A percentile compares a stretch with the other conserved stretches of the same genome.
phyloP scores from a whole-genome alignment of 2,797 vertebrate genomes.

The Otolemur crassicaudatus region DNA sequence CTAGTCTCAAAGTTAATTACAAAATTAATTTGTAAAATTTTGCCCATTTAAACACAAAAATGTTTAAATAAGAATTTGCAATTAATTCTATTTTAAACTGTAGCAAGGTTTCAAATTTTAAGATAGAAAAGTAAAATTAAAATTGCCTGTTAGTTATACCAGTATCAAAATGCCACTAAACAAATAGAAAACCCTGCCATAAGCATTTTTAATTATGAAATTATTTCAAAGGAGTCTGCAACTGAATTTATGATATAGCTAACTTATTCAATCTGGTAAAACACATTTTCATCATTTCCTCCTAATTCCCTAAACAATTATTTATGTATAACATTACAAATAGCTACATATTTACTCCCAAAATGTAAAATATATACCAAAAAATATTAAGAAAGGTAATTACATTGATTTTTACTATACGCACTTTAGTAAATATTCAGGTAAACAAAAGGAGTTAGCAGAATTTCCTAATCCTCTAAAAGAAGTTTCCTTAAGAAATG shows the following conservation, averaged over 20 bases:
- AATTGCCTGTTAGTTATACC: not conserved
- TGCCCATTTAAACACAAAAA: not conserved
- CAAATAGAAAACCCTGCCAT: not conserved
- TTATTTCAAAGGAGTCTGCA: constrained; percentile 32
- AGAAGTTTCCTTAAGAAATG: not conserved
- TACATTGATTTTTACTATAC: not conserved
- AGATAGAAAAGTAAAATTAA: constrained; percentile 26
- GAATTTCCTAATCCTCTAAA: constrained; percentile 1
- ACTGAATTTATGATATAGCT: not conserved
- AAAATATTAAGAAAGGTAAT: constrained; percentile 44
- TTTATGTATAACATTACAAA: not conserved
- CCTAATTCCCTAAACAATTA: not conserved
- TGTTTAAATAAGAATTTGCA: not conserved
- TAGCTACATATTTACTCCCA: not conserved
- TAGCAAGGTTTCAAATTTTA: constrained; percentile 15
- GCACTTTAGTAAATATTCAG: not conserved
- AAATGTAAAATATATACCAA: not conserved
- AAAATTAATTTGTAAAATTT: not conserved
- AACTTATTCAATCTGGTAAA: constrained; percentile 22
- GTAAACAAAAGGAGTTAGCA: not conserved
- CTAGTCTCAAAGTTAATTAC: not conserved
- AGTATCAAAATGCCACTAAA: not conserved
- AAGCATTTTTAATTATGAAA: not conserved
- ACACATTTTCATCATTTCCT: constrained; percentile 16
- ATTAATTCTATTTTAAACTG: constrained; percentile 26